Conservation (phyloP, 2,888 invertebrate genomes). For the Adela reaumurella region DNA sequence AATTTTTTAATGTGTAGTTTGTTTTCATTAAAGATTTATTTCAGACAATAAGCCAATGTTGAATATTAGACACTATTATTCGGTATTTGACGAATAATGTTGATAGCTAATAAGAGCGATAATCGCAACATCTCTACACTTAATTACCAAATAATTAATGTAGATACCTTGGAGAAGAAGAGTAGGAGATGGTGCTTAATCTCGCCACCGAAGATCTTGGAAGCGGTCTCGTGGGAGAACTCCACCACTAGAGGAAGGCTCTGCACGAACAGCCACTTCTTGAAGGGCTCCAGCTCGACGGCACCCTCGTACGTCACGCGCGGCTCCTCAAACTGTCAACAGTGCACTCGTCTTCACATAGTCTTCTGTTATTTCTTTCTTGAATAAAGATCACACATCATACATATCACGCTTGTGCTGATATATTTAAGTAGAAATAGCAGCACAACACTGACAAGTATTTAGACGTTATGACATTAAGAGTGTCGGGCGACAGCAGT, state of each 20-base stretch:
- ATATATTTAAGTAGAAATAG: no score
- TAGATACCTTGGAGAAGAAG: conserved; percentile 78
- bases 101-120: no score
- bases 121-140: no score
- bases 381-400: background rate
- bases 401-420: no score
- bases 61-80: no score
- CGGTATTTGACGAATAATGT: no score
- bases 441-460: no score
- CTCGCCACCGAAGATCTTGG: conserved; percentile 97
- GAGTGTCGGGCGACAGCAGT: no score
- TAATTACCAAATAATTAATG: no score
- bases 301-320: conserved; percentile 70
- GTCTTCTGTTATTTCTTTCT: background rate
- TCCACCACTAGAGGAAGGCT: conserved; percentile 90
- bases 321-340: conserved; percentile 78
- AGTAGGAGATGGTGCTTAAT: conserved; percentile 95
- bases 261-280: conserved; percentile 79
- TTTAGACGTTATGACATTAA: background rate
- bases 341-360: conserved; percentile 3
- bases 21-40: no score
- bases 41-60: no score
- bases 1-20: no score
- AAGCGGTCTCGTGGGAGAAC: conserved; percentile 96
- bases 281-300: conserved; percentile 61